A percentile compares a stretch with the other conserved stretches of the same genome.
phyloP scores from a whole-genome alignment of 2,888 invertebrate species.

The Mamestra brassicae region DNA sequence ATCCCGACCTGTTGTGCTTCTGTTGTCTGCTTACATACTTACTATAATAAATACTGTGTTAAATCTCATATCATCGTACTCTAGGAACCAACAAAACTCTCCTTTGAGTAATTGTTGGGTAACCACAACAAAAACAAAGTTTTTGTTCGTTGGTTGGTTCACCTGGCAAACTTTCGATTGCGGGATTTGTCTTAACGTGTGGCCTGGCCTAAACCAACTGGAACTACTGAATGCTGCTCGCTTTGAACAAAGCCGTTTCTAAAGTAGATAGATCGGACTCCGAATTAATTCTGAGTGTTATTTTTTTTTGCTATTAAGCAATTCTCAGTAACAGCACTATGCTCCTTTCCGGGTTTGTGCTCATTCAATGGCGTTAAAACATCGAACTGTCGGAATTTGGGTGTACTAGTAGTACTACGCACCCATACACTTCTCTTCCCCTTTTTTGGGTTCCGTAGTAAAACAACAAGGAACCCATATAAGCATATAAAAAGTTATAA shows the following conservation, averaged over 20 bases:
- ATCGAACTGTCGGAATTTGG: background rate
- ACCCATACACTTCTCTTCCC: background rate
- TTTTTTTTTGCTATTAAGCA: constrained; percentile 12
- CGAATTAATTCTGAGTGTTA: constrained; percentile 12
- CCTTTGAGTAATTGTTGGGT: constrained; percentile 37
- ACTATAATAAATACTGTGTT: background rate
- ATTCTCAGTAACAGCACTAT: background rate
- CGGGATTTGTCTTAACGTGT: constrained; percentile 52
- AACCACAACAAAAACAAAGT: constrained; percentile 54
- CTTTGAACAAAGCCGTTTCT: constrained; percentile 30
- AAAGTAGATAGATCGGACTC: constrained; percentile 14
- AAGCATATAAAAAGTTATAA: too few species aligned
- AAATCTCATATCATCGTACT: background rate
- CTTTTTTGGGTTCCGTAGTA: background rate
- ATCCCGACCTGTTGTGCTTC: too few species aligned
- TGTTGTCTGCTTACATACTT: background rate
- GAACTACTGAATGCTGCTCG: constrained; percentile 38
- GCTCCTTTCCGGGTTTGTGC: background rate
- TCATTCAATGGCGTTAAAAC: background rate
- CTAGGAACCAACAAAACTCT: background rate
- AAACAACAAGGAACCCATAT: too few species aligned
- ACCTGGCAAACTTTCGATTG: constrained; percentile 53
- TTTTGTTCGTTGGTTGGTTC: constrained; percentile 35
- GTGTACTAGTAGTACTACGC: background rate
- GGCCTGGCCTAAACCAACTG: constrained; percentile 41